phyloP scores from a whole-genome alignment of 1,140 invertebrate species.

The Spodoptera frugiperda region DNA sequence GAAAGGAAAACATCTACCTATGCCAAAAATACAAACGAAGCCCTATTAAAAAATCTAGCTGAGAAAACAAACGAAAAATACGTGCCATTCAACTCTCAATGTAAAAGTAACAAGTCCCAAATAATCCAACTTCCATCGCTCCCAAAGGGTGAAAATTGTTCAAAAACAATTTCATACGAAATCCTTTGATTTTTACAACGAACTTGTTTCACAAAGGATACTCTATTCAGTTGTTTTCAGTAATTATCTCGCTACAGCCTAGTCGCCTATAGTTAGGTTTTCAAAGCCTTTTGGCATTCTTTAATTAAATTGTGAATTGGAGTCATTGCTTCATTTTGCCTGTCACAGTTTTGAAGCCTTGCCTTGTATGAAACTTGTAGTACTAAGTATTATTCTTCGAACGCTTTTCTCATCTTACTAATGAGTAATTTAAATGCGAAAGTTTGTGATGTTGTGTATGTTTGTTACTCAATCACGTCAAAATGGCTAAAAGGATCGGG shows the following conservation, averaged over 20 bases:
- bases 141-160: neutral
- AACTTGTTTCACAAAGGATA: conserved; percentile 18
- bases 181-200: conserved; percentile 23
- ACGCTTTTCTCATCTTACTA: too few relatives aligned
- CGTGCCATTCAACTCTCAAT: neutral
- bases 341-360: neutral
- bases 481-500: too few relatives aligned
- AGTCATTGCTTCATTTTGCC: neutral
- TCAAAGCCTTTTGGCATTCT: conserved; percentile 31
- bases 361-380: too few relatives aligned
- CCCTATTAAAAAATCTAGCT: neutral
- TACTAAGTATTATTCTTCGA: too few relatives aligned
- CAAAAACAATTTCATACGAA: conserved; percentile 27
- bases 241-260: conserved; percentile 33
- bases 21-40: too few relatives aligned
- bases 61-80: neutral
- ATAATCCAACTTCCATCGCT: conserved; percentile 7
- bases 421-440: too few relatives aligned
- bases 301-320: conserved; percentile 26
- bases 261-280: conserved; percentile 16
- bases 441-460: too few relatives aligned
- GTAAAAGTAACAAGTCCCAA: conserved; percentile 6
- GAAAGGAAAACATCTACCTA: too few relatives aligned
- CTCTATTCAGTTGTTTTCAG: conserved; percentile 29
- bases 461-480: too few relatives aligned